A percentile compares a stretch with the other conserved stretches of the same genome.
These are phyloP conservation scores for Varroa destructor DNA, from an alignment of 1,140 invertebrate genomes.

Conservation along the genomic window DNA sequence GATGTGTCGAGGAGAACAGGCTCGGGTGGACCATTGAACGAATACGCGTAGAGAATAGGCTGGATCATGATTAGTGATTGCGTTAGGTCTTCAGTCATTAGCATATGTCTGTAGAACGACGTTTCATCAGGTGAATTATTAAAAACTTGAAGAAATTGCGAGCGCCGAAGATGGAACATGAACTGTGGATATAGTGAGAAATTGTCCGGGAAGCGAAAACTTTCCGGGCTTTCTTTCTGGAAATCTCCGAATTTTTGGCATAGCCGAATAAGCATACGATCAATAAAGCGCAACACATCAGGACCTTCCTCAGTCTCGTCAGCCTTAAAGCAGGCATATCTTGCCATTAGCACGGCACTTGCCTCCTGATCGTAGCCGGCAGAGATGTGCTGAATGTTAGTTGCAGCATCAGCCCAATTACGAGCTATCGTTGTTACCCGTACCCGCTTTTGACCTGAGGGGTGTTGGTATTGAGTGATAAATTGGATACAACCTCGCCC, in stretches of 20 bases:
- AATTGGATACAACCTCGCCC: slow-evolving; percentile 93
- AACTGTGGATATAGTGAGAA: slow-evolving; percentile 98
- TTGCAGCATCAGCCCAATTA: slow-evolving; percentile 52
- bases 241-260: slow-evolving; percentile 99
- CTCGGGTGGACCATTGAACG: slow-evolving; percentile 91
- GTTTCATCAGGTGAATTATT: slow-evolving; percentile 99
- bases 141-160: slow-evolving; percentile 99
- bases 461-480: slow-evolving; percentile 95
- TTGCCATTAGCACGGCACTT: slow-evolving; percentile 88
- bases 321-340: slow-evolving; percentile 86
- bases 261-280: slow-evolving; percentile 89
- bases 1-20: slow-evolving; percentile 92
- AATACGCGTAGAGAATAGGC: slow-evolving; percentile 95
- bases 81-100: slow-evolving; percentile 90
- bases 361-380: slow-evolving; percentile 96
- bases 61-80: slow-evolving; percentile 99
- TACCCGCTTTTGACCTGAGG: slow-evolving; percentile 84
- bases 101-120: slow-evolving; percentile 93
- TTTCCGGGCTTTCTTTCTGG: slow-evolving; percentile 88
- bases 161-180: slow-evolving; percentile 95
- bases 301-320: slow-evolving; percentile 84
- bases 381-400: slow-evolving; percentile 48
- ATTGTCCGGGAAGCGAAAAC: slow-evolving; percentile 85
- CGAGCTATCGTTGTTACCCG: slow-evolving; percentile 90
- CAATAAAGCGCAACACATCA: slow-evolving; percentile 94